A percentile compares a stretch with the other conserved stretches of the same genome.
phyloP scores from a whole-genome alignment of 2,888 invertebrate genomes.

The Mantis religiosa region DNA sequence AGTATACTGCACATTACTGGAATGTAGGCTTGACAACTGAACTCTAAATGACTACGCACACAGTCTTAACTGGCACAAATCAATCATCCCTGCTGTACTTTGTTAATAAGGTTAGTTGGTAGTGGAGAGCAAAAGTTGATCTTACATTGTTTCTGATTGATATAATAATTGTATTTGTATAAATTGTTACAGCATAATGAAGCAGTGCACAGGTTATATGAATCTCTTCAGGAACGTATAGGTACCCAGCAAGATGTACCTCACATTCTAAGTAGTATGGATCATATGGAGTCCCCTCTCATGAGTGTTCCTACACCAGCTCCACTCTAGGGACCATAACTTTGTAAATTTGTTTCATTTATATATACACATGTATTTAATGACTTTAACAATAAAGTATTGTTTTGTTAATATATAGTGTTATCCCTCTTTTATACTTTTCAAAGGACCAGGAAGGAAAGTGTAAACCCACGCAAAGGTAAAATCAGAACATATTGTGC shows the following conservation, averaged over 20 bases:
- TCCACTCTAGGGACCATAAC: constrained; percentile 48
- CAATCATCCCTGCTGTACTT: no score
- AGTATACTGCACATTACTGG: no score
- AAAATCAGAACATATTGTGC: no score
- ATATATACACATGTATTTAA: background rate
- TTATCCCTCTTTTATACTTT: no score
- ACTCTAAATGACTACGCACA: no score
- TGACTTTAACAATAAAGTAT: background rate
- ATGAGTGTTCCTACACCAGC: constrained; percentile 82
- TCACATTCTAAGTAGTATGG: constrained; percentile 60
- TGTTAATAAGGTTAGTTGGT: background rate
- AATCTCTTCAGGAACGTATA: constrained; percentile 73
- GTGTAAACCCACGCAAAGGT: no score
- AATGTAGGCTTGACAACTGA: no score
- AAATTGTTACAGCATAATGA: constrained; percentile 66
- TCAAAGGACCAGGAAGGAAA: no score
- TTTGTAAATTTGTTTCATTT: background rate
- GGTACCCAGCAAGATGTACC: constrained; percentile 64
- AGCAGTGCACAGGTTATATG: constrained; percentile 75
- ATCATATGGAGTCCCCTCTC: constrained; percentile 75
- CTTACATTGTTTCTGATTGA: background rate
- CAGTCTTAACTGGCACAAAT: no score
- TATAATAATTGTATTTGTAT: constrained; percentile 1
- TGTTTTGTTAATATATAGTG: background rate
- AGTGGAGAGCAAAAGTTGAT: background rate